Evolutionary conservation across 2,888 invertebrate genomes (phyloP).

Genomic region (Caenorhabditis sp.): DNA sequence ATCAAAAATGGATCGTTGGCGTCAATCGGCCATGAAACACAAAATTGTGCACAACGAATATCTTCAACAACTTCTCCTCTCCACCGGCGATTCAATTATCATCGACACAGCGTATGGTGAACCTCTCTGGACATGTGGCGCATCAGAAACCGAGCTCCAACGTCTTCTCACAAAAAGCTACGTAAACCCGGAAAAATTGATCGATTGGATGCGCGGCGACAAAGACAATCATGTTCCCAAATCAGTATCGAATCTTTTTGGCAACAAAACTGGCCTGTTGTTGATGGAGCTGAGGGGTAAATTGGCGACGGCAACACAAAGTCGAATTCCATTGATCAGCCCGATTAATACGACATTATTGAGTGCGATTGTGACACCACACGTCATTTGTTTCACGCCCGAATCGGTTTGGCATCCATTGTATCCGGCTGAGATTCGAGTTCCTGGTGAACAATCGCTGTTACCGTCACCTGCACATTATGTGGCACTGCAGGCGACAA

Average conservation of each 20-base stretch:
- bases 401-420: conserved; percentile 69
- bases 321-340: conserved; percentile 60
- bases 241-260: conserved; percentile 54
- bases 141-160: conserved; percentile 67
- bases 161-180: conserved; percentile 65
- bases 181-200: conserved; percentile 53
- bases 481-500: conserved; percentile 58
- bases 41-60: conserved; percentile 64
- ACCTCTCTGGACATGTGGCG: conserved; percentile 59
- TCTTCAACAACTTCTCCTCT: conserved; percentile 65
- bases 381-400: conserved; percentile 69
- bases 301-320: conserved; percentile 44
- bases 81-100: conserved; percentile 67
- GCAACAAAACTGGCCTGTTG: conserved; percentile 65
- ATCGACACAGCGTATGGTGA: conserved; percentile 62
- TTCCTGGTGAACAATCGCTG: conserved; percentile 31
- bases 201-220: conserved; percentile 61
- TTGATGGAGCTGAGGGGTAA: conserved; percentile 67
- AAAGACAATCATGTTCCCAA: conserved; percentile 21
- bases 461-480: conserved; percentile 64
- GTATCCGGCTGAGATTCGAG: conserved; percentile 63
- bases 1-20: conserved; percentile 63
- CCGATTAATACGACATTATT: conserved; percentile 35
- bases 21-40: conserved; percentile 70
- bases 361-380: conserved; percentile 52